These are phyloP conservation scores for Aplodontia rufa DNA, from an alignment of 2,113 vertebrate species.

Conservation along the genomic window DNA sequence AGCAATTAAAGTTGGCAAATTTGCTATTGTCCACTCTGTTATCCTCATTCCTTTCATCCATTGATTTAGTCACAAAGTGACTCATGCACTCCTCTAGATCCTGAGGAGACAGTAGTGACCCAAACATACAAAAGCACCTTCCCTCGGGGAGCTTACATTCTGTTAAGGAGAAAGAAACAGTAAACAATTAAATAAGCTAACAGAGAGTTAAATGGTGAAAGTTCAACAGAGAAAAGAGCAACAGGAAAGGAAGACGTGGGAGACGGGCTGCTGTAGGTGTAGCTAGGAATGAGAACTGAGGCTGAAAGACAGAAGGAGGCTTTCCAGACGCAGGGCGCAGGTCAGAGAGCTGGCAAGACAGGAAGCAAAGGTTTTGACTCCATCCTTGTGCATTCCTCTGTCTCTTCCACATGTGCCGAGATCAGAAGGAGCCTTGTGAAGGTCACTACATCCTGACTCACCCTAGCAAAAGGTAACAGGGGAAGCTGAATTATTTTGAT, in stretches of 20 bases:
- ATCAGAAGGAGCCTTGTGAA: neutral
- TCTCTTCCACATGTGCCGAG: neutral
- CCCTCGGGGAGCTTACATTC: neutral
- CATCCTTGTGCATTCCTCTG: neutral
- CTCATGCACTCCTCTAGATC: neutral
- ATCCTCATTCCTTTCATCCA: neutral
- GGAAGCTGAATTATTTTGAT: neutral
- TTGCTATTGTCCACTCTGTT: neutral
- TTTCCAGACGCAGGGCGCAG: no score
- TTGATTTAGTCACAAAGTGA: neutral
- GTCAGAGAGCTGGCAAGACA: neutral
- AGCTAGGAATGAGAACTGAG: neutral
- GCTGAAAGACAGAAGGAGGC: neutral
- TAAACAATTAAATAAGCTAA: neutral
- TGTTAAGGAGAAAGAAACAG: neutral
- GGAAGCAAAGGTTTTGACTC: neutral
- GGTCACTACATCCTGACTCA: neutral
- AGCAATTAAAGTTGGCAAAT: neutral
- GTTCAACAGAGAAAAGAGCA: neutral
- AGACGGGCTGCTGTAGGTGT: neutral
- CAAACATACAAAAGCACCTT: neutral
- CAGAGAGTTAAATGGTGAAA: neutral
- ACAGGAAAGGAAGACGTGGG: neutral
- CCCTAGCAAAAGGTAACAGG: neutral
- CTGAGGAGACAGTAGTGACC: neutral